Percentiles rank a stretch among this genome's conserved stretches.
Conservation (phyloP, 2,888 invertebrate species). For the Hemithea aestivaria region DNA sequence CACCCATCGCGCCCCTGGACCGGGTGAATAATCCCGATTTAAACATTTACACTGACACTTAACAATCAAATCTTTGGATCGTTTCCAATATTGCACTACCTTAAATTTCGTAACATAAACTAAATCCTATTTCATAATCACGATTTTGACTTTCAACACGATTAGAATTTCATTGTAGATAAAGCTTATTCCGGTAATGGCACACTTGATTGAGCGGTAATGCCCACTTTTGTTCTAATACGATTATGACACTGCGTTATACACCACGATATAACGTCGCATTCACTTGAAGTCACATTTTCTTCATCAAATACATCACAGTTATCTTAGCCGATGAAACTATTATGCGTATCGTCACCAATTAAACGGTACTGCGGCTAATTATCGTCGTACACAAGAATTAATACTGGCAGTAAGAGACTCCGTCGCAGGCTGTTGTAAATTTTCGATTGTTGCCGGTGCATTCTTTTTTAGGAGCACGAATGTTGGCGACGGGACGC, state of each 20-base stretch:
- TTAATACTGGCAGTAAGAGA: constrained; percentile 62
- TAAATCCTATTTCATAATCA: constrained; percentile 39
- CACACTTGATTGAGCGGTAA: constrained; percentile 43
- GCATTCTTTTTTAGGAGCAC: constrained; percentile 51
- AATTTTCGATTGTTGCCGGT: constrained; percentile 66
- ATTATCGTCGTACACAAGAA: constrained; percentile 72
- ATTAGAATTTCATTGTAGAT: constrained; percentile 58
- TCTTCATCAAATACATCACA: constrained; percentile 39
- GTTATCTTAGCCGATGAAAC: constrained; percentile 11
- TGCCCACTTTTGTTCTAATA: constrained; percentile 33
- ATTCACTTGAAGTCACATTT: constrained; percentile 56
- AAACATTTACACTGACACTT: constrained; percentile 58
- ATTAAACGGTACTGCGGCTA: constrained; percentile 36
- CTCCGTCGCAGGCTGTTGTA: constrained; percentile 62
- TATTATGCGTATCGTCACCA: constrained; percentile 14
- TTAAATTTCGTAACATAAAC: constrained; percentile 35
- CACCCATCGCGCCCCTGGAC: constrained; percentile 66
- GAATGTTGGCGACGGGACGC: constrained; percentile 18
- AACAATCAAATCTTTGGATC: constrained; percentile 55
- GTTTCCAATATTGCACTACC: constrained; percentile 62
- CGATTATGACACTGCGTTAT: constrained; percentile 39
- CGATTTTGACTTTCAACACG: constrained; percentile 51
- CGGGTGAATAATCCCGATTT: constrained; percentile 69
- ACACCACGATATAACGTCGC: constrained; percentile 35
- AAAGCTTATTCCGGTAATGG: constrained; percentile 62